Evolutionary conservation across 2,888 invertebrate species (phyloP).

Genomic region (Galeruca laticollis): DNA sequence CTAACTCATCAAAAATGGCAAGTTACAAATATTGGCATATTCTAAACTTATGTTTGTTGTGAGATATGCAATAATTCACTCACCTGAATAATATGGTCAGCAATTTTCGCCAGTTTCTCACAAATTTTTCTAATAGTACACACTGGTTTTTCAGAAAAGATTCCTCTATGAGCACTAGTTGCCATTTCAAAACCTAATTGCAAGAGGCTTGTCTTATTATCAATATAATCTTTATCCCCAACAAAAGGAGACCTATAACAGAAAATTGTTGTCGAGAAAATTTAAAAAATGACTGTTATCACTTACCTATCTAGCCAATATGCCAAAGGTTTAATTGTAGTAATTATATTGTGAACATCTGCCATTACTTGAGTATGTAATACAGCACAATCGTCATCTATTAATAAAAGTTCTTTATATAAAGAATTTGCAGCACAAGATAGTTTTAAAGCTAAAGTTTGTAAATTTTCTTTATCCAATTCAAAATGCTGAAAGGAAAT

Average conservation of each 20-base stretch:
- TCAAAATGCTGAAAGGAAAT: slow-evolving; percentile 82
- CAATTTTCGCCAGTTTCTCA: slow-evolving; percentile 79
- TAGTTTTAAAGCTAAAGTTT: slow-evolving; percentile 86
- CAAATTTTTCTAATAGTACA: slow-evolving; percentile 81
- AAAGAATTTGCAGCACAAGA: slow-evolving; percentile 86
- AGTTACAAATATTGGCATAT: too few species aligned
- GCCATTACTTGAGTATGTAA: slow-evolving; percentile 85
- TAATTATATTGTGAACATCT: slow-evolving; percentile 87
- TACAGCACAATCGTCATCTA: slow-evolving; percentile 68
- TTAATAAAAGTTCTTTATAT: slow-evolving; percentile 75
- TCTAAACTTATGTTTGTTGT: too few species aligned
- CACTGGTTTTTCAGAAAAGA: slow-evolving; percentile 89
- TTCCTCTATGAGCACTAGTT: slow-evolving; percentile 89
- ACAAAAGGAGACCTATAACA: slow-evolving; percentile 71
- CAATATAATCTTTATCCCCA: slow-evolving; percentile 77
- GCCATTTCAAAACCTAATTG: slow-evolving; percentile 88
- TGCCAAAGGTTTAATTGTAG: slow-evolving; percentile 87
- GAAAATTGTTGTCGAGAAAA: neutral
- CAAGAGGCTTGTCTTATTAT: slow-evolving; percentile 79
- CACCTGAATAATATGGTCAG: slow-evolving; percentile 88
- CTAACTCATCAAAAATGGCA: too few species aligned
- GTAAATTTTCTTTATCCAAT: slow-evolving; percentile 90
- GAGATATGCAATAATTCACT: slow-evolving; percentile 49
- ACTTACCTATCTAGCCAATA: slow-evolving; percentile 89
- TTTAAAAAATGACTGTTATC: slow-evolving; percentile 10